These are phyloP conservation scores for Macrostomum lignano DNA, from an alignment of 1,140 invertebrate species.

Conservation along the genomic window DNA sequence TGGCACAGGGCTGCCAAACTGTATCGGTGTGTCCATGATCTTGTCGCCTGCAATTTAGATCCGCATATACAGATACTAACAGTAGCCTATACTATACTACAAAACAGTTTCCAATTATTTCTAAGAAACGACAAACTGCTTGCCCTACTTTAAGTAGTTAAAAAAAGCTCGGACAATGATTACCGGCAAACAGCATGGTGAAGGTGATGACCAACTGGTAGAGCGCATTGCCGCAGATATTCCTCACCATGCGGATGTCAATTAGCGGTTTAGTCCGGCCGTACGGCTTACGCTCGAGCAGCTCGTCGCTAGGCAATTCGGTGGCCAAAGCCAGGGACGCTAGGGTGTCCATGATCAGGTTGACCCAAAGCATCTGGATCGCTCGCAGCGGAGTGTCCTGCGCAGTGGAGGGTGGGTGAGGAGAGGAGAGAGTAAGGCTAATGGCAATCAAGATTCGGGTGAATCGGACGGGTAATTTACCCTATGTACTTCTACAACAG, in stretches of 20 bases:
- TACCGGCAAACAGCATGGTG: conserved; percentile 21
- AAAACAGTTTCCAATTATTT: no score
- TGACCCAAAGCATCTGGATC: conserved; percentile 99
- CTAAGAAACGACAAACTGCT: no score
- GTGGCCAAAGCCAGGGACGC: conserved; percentile 88
- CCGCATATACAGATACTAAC: no score
- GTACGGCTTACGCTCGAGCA: conserved; percentile 77
- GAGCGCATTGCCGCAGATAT: conserved; percentile 79
- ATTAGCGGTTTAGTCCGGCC: conserved; percentile 91
- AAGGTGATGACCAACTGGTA: conserved; percentile 89
- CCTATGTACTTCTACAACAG: no score
- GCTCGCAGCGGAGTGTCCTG: conserved; percentile 37
- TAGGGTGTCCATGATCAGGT: conserved; percentile 96
- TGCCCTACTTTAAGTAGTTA: no score
- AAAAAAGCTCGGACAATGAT: no score
- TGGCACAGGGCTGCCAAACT: conserved; percentile 27
- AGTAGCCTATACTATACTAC: no score
- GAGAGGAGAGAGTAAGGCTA: background rate
- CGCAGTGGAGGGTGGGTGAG: background rate
- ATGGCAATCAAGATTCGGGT: no score
- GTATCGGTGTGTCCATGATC: background rate
- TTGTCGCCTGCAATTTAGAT: no score
- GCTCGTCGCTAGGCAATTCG: conserved; percentile 81
- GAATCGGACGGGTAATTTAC: no score
- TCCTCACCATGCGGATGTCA: conserved; percentile 95